These are phyloP conservation scores for Limnephilus lunatus DNA, from an alignment of 2,888 invertebrate genomes.

Conservation along the genomic window DNA sequence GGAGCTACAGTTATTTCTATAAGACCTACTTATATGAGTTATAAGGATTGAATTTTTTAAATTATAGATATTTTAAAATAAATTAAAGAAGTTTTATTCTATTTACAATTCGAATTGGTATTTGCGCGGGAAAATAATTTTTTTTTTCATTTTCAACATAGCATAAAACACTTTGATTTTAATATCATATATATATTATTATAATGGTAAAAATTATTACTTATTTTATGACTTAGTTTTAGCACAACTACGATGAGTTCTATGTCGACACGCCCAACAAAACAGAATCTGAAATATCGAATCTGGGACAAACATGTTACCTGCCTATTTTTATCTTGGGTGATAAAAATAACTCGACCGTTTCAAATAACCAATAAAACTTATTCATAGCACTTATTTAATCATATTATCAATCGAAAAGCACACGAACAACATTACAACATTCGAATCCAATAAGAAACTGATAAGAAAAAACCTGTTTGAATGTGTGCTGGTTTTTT, in stretches of 20 bases:
- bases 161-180: too few relatives aligned
- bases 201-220: too few relatives aligned
- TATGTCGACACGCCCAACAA: background rate
- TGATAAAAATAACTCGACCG: background rate
- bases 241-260: background rate
- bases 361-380: background rate
- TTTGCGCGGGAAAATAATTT: background rate
- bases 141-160: background rate
- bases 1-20: too few relatives aligned
- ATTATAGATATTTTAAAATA: too few relatives aligned
- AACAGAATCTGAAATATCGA: background rate
- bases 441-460: background rate
- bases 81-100: too few relatives aligned
- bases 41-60: too few relatives aligned
- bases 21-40: too few relatives aligned
- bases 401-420: background rate
- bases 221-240: background rate
- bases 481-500: background rate
- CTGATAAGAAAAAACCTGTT: background rate
- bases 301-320: background rate
- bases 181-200: too few relatives aligned
- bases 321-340: background rate
- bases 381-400: background rate
- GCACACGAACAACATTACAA: background rate
- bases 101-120: background rate